Base-by-base conservation (phyloP, 2,888 invertebrate species). In the Ophion costatus region DNA sequence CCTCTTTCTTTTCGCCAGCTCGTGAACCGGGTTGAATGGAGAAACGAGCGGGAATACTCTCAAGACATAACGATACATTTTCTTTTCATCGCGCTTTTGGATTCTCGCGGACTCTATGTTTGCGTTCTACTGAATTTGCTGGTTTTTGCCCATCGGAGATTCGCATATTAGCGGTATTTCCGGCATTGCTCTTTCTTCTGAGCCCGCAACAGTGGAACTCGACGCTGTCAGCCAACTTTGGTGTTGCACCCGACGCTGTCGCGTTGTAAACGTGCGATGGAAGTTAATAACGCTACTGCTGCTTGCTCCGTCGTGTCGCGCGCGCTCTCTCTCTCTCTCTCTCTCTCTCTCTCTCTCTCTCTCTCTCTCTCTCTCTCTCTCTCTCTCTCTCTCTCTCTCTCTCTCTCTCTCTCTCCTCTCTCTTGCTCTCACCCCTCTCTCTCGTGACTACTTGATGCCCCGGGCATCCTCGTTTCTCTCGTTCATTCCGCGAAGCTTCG, bases 401-500 rank as follows among this genome's bases (percentile, higher is more conserved):
- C 9, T 56, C 56, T n/a, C 4, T 56, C 17, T 4, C 56, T 56
- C 56, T 38, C 38, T 9, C 38, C 38, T 6, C 38, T 38, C 7
- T 9, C 9, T 38, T 7, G 6, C 9, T 38, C 7, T 38, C 38
- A 45, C 17, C 42, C 38, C 56, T 56, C 56, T 73, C 45, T 38
- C 56, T 59, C 38, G 22, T n/a, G 10, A 57, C 22, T 33, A 24
- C 17, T 22, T 14, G 57, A 4, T 20, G 63, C 59, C 38, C 33
- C 51, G 11, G 33, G 71, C 71, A 1, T 56, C 71, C n/a, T 70
- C 56, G 70, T 51, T 64, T 64, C 57, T 77, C 42, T 70, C 59
- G 45, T 73, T 77, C 66, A 51, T 77, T 77, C 71, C 59, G 5
- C 71, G 59, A 59, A 77, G 66, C 76, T 71, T 71, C 33, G 11